Percentiles rank a stretch among this genome's conserved stretches.
Evolutionary conservation across 1,140 invertebrate species (phyloP).

Genomic region (Trichomalopsis sarcophagae): DNA sequence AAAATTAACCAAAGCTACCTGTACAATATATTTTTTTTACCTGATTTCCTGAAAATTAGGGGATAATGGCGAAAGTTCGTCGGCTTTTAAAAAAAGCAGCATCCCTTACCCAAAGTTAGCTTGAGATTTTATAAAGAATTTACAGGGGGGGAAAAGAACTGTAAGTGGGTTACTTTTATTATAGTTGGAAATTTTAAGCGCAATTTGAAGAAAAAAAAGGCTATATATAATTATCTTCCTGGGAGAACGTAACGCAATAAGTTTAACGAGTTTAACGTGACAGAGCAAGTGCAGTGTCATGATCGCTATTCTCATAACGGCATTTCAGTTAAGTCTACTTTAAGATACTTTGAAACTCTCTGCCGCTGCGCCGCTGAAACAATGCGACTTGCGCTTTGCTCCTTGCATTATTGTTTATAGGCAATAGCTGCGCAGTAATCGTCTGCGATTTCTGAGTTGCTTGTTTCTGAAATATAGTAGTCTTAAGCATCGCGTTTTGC

Average conservation of each 20-base stretch:
- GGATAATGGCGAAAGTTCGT: not conserved
- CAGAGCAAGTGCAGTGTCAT: constrained; percentile 32
- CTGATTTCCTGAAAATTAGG: not conserved
- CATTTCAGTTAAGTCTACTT: constrained; percentile 36
- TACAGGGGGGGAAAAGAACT: not conserved
- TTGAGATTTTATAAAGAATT: constrained; percentile 26
- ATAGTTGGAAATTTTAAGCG: constrained; percentile 4
- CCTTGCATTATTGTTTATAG: constrained; percentile 25
- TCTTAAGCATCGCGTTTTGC: not conserved
- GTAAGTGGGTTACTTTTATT: constrained; percentile 35
- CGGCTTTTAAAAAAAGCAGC: not conserved
- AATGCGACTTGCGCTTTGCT: constrained; percentile 4
- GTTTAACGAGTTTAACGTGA: constrained; percentile 42
- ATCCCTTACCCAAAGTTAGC: not conserved
- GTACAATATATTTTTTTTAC: not conserved
- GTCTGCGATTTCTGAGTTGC: not conserved
- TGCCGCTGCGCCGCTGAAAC: not conserved
- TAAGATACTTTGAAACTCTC: constrained; percentile 37
- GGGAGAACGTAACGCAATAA: constrained; percentile 24
- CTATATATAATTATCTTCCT: constrained; percentile 36
- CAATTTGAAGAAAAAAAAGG: constrained; percentile 4
- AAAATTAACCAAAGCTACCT: not conserved
- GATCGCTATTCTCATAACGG: constrained; percentile 43
- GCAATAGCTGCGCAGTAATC: not conserved
- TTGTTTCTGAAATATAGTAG: not conserved